Base-by-base conservation (phyloP, 1,140 invertebrate species). In the Drosophila littoralis region DNA sequence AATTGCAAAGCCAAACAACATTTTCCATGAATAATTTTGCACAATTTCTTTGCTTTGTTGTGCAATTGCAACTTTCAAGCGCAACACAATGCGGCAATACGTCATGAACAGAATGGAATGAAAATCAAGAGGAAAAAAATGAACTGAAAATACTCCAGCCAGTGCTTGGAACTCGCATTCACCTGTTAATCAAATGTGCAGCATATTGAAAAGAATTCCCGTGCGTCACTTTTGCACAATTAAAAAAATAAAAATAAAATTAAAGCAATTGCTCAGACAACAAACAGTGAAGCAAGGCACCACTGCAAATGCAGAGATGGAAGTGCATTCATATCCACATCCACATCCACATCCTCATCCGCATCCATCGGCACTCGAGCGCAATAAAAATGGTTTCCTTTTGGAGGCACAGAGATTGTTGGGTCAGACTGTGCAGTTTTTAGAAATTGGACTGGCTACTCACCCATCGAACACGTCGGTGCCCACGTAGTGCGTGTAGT, bases 401-500 rank as follows among this genome's bases (percentile, higher is more conserved):
- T 50, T 28, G 3, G 28, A 9, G 17, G 15, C 2, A 8, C 13
- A 36, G 7, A 12, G 28, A 38, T 33, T 46, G n/a, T 33, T 6
- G 33, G 51, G 1, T 10, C 7, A 17, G 7, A 43, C n/a, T 9
- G 42, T 2, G n/a, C 43, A 9, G 13, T 15, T 46, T 46, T 46
- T 17, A 46, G 32, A 13, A 13, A 51, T n/a, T 15, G 50, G 22
- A 12, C 36, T 40, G 43, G 15, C 36, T 71, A 91, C 93, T 94
- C 86, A 96, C 95, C 95, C 96, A 43, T 95, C 94, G 66, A 96
- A 93, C n/a, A 95, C 94, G 82, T 93, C 94, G 82, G 94, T 95
- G 91, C 94, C 94, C 75, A 96, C 94, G 82, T 96, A 96, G 91
- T 95, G 94, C 28, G 95, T 95, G 92, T 96, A 96, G 92, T 96